These are phyloP conservation scores for Suricata suricatta DNA, from an alignment of 2,113 vertebrate species.

Conservation along the genomic window DNA sequence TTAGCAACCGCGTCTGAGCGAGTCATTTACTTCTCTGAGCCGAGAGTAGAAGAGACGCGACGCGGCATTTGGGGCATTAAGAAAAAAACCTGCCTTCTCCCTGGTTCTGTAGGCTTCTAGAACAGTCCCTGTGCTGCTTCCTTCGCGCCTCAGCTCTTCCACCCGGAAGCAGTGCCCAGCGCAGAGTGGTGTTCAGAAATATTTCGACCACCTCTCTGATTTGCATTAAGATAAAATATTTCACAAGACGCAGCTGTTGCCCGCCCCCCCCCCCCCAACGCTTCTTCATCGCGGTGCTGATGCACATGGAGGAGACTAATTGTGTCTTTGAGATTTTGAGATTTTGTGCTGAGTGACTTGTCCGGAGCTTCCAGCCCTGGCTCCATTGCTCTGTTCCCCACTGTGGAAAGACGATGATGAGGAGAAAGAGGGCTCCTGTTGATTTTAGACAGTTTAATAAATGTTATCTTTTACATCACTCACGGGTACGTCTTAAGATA, in stretches of 20 bases:
- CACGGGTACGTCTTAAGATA: neutral
- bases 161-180: neutral
- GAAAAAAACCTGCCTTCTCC: neutral
- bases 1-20: neutral
- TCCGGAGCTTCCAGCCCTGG: neutral
- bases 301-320: neutral
- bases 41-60: neutral
- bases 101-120: neutral
- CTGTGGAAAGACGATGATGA: neutral
- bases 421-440: neutral
- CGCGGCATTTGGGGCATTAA: neutral
- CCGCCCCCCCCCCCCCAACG: no score
- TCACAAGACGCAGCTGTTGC: neutral
- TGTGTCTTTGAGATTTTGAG: neutral
- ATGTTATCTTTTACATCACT: neutral
- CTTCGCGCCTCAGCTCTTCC: rapidly evolving
- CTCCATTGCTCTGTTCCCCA: neutral
- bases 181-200: neutral
- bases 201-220: neutral
- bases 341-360: neutral
- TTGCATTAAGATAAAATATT: neutral
- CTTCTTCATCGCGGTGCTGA: neutral
- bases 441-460: constrained; percentile 8
- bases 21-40: neutral
- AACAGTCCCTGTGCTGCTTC: neutral